Base-by-base conservation (phyloP, 2,888 invertebrate species). In the Cosmopolites sordidus region DNA sequence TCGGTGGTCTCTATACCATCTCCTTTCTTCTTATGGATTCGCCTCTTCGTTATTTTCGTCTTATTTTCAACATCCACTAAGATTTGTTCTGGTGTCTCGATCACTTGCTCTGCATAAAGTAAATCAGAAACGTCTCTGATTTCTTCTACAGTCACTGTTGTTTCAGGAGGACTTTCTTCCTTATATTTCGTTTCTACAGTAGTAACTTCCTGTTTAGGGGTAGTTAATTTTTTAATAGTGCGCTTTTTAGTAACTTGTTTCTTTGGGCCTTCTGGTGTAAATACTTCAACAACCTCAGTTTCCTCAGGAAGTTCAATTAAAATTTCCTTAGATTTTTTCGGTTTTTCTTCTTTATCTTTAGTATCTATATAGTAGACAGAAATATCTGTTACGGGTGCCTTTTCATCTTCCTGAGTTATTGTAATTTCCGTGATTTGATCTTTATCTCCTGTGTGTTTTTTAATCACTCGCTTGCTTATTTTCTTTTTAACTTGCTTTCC, bases 131-230 rank as follows among this genome's bases (percentile, higher is more conserved):
- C 51, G 48, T 66, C 61, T 48, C 63, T 65, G 30, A 62, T 56
- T 48, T 66, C 64, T 49, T 67, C 65, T 52, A 63, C 58, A 58
- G 66, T 64, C 56, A 69, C 65, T 53, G 65, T 61, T 29, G 64
- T 63, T 61, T 66, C 54, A n/a, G 66, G 64, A 67, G 60, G 43
- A 58, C 75, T 71, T 42, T 73, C 75, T 51, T 76, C 76, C 66
- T 76, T 76, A 58, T 77, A 75, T 33, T 75, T 63, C 0, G 77
- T 78, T 59, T 74, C 73, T 59, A 79, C 76, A 66, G 75, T 74
- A 16, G 65, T 64, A 15, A 63, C 54, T 65, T 73, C 64, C 59
- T 66, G 48, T 45, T 64, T 65, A 3, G 64, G 68, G 22, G 66
- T 67, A 2, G 62, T 64, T 30, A 64, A 62, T 60, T 69, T 73